Evolutionary conservation across 2,888 invertebrate genomes (phyloP).

Genomic region (Busseola fusca): DNA sequence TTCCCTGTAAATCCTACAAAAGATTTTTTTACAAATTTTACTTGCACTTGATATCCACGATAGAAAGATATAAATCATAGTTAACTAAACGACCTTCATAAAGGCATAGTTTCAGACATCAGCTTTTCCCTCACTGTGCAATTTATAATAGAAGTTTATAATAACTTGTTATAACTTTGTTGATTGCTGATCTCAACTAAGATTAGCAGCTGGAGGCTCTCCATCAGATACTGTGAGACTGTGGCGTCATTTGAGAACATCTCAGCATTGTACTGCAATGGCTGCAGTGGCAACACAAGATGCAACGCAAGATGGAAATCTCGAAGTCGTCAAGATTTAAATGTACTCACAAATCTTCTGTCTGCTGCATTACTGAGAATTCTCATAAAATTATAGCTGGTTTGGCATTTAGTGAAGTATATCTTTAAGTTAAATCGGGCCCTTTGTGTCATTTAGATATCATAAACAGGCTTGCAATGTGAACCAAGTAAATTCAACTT

Average conservation of each 20-base stretch:
- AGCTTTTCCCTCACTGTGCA: conserved; percentile 32
- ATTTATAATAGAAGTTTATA: conserved; percentile 49
- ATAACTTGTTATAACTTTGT: conserved; percentile 51
- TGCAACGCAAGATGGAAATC: conserved; percentile 40
- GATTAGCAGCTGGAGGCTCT: conserved; percentile 50
- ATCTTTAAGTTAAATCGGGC: conserved; percentile 39
- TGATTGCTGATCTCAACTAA: conserved; percentile 50
- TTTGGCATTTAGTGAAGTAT: conserved; percentile 36
- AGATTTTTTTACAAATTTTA: not conserved
- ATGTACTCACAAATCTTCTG: conserved; percentile 24
- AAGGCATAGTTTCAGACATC: conserved; percentile 5
- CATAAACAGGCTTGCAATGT: not conserved
- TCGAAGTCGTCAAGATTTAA: conserved; percentile 36
- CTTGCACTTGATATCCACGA: too few relatives aligned
- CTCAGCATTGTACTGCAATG: conserved; percentile 50
- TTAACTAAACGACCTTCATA: conserved; percentile 13
- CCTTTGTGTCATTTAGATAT: conserved; percentile 19
- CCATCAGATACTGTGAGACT: conserved; percentile 54
- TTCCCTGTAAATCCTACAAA: not conserved
- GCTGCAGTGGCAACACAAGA: conserved; percentile 31
- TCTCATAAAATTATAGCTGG: conserved; percentile 39
- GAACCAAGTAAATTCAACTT: not conserved
- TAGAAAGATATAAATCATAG: conserved; percentile 16
- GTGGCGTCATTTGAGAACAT: conserved; percentile 52
- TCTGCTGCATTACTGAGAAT: conserved; percentile 17